phyloP scores from a whole-genome alignment of 2,113 vertebrate genomes.

The Campylomormyrus numenius region DNA sequence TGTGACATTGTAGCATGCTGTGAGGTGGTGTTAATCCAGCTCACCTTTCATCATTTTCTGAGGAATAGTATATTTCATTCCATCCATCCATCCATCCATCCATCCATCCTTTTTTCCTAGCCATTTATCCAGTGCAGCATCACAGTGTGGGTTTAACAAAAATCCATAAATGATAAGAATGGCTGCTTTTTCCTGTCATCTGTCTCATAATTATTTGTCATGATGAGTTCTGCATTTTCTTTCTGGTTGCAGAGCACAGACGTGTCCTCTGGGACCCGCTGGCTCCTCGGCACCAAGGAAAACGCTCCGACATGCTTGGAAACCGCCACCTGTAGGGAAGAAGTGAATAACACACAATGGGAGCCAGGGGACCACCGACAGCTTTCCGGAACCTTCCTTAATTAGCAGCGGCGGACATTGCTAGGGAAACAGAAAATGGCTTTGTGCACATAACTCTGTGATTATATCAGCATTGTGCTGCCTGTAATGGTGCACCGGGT shows the following conservation, averaged over 20 bases:
- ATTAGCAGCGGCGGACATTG: not conserved
- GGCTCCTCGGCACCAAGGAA: not conserved
- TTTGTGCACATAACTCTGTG: not conserved
- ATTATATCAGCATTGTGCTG: not conserved
- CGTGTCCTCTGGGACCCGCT: not conserved
- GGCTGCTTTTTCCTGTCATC: not conserved
- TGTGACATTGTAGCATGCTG: not conserved
- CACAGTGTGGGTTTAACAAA: not conserved
- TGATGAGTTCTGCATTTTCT: not conserved
- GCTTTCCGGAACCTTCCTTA: not conserved
- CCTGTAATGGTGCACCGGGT: not conserved
- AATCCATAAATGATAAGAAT: not conserved
- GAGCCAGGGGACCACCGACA: not conserved
- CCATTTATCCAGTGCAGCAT: not conserved
- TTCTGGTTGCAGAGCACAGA: not conserved
- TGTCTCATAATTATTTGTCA: not conserved
- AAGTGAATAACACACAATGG: not conserved
- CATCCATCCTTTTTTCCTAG: not conserved
- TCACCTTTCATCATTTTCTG: not conserved
- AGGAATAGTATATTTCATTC: not conserved
- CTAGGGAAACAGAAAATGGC: not conserved
- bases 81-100: not conserved
- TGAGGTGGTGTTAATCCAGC: not conserved
- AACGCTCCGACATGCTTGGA: not conserved
- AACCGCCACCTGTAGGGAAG: not conserved